These are phyloP conservation scores for Lordiphosa stackelbergi DNA, from an alignment of 1,140 invertebrate genomes.

Conservation along the genomic window DNA sequence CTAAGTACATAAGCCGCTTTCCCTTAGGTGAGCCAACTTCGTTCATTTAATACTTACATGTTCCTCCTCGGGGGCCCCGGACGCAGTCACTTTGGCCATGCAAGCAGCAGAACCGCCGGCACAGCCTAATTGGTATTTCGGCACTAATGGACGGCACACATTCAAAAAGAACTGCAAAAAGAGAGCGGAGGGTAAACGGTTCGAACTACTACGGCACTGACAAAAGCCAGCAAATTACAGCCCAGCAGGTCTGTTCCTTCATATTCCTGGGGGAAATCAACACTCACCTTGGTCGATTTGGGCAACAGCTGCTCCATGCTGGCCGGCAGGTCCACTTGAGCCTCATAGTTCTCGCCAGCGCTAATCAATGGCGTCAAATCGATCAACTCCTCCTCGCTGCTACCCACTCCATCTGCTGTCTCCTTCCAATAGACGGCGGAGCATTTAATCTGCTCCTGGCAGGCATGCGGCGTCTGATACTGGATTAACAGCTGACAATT, in stretches of 20 bases:
- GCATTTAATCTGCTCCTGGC: conserved; percentile 76
- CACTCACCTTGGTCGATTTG: conserved; percentile 69
- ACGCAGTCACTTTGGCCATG: conserved; percentile 72
- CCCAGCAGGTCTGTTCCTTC: neutral
- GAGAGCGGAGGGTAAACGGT: conserved; percentile 13
- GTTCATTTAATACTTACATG: conserved; percentile 71
- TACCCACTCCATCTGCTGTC: conserved; percentile 45
- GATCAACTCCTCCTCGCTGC: conserved; percentile 56
- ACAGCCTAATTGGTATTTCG: conserved; percentile 77
- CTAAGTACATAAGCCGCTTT: conserved; percentile 52
- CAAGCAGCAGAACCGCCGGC: conserved; percentile 78
- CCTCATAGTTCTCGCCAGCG: conserved; percentile 77
- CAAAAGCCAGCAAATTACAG: conserved; percentile 48
- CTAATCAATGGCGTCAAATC: conserved; percentile 78
- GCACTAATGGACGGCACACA: conserved; percentile 78
- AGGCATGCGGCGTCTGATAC: conserved; percentile 77
- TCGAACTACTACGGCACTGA: conserved; percentile 16
- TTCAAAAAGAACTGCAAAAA: conserved; percentile 77
- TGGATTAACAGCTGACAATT: conserved; percentile 78
- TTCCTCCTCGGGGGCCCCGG: conserved; percentile 74
- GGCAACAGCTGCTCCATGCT: conserved; percentile 46
- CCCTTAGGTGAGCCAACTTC: conserved; percentile 27
- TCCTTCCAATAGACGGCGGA: conserved; percentile 47
- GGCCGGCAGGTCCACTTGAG: conserved; percentile 66
- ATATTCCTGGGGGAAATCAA: conserved; percentile 38